Base-by-base conservation (phyloP, 2,888 invertebrate genomes). In the Himalopsyche japonica region DNA sequence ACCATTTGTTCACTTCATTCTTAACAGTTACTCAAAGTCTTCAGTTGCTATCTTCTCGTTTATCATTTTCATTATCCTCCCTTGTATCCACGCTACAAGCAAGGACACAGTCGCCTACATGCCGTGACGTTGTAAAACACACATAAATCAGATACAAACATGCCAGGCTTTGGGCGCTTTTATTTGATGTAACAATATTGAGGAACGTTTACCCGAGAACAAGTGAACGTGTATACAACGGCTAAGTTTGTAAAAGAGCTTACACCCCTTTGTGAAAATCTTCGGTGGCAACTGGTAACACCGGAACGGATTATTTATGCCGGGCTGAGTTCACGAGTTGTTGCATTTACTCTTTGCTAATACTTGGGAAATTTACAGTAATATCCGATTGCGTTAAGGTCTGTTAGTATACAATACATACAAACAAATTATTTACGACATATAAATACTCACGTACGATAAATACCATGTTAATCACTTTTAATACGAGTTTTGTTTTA, bases 61-160 rank as follows among this genome's bases (percentile, higher is more conserved):
- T 86, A 86, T 86, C 86, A 86, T 86, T 86, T 86, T 86, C 85
- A 86, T 86, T 85, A 86, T 86, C 83, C 84, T 78, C 82, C 70
- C 80, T 81, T 70, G 77, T 57, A 57, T 57, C 79, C 49, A 48
- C 77, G 47, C 47, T 48, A 82, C 78, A 82, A 43, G 79, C 32
- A 79, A 43, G 81, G 81, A 70, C 37, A 64, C 81, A 70, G 84
- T 81, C 82, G 49, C 76, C 76, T 30, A 37, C 48, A 49, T 64
- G 64, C 64, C 79, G 79, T 83, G 81, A 82, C 47, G 82, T 43
- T 84, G 86, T 85, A 80, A 77, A 83, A 84, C 83, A 79, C 82
- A 85, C 84, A 85, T 86, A 85, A 86, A 86, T 85, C 85, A 86
- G 86, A 82, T 78, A 82, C 85, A 83, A 86, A 83, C 86, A 84